Conservation (phyloP, 2,113 vertebrate genomes). For the Peromyscus californicus region DNA sequence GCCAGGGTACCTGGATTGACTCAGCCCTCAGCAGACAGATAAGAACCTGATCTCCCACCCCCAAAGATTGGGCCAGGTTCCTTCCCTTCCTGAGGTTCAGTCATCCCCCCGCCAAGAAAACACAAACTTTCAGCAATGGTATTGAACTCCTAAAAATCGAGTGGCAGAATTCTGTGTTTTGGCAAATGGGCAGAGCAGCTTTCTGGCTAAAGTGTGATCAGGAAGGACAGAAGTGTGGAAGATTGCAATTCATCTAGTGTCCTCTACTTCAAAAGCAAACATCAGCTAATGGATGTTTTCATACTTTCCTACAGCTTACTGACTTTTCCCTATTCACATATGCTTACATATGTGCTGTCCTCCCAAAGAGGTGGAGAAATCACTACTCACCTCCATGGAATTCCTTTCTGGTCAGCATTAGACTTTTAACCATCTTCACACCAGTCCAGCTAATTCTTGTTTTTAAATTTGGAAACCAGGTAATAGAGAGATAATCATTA, state of each 20-base stretch:
- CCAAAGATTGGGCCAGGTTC: too few relatives aligned
- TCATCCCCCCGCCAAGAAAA: not conserved
- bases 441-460: not conserved
- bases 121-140: not conserved
- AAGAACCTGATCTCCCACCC: not conserved
- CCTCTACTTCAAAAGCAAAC: conserved; percentile 16
- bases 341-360: not conserved
- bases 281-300: not conserved
- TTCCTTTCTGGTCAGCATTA: not conserved
- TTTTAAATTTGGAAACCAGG: not conserved
- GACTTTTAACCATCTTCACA: not conserved
- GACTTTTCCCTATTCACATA: not conserved
- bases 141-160: conserved; percentile 38
- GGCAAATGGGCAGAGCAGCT: not conserved
- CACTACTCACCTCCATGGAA: not conserved
- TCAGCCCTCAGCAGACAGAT: not conserved
- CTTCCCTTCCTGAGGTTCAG: not conserved
- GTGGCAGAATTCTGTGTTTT: not conserved
- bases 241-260: not conserved
- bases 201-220: not conserved
- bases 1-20: not conserved
- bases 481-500: not conserved
- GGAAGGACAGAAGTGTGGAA: not conserved
- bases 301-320: not conserved
- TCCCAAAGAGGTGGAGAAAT: not conserved